Evolutionary conservation across 2,113 vertebrate genomes (phyloP).

Genomic region (Lasiurus cinereus): DNA sequence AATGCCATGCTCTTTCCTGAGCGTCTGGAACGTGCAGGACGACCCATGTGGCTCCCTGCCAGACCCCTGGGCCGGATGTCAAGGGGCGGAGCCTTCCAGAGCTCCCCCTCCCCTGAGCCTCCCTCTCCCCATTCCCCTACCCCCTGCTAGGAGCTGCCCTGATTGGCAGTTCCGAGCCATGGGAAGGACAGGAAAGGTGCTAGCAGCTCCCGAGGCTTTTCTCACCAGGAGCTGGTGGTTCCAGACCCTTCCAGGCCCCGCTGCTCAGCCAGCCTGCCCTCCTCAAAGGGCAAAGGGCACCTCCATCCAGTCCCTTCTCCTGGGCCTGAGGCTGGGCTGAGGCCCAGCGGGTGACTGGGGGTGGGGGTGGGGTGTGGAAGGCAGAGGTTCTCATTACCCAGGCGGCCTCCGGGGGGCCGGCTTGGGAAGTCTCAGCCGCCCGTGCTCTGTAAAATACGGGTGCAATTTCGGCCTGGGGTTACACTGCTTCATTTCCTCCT

Average conservation of each 20-base stretch:
- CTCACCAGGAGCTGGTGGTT: background rate
- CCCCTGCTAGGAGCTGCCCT: background rate
- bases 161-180: background rate
- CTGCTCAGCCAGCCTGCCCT: background rate
- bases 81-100: fast-evolving
- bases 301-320: fast-evolving
- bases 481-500: conserved; percentile 67
- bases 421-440: conserved; percentile 44
- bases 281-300: background rate
- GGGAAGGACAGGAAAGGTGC: background rate
- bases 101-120: background rate
- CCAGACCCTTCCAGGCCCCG: fast-evolving
- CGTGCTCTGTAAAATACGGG: conserved; percentile 70
- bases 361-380: background rate
- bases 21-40: background rate
- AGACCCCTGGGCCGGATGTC: fast-evolving
- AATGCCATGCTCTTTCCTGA: fast-evolving
- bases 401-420: fast-evolving
- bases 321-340: fast-evolving
- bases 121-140: background rate
- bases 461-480: conserved; percentile 75
- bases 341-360: background rate
- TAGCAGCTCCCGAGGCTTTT: background rate
- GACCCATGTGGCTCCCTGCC: background rate
- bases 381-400: background rate